Conservation (phyloP, 2,888 invertebrate genomes). For the Caenorhabditis uteleia region DNA sequence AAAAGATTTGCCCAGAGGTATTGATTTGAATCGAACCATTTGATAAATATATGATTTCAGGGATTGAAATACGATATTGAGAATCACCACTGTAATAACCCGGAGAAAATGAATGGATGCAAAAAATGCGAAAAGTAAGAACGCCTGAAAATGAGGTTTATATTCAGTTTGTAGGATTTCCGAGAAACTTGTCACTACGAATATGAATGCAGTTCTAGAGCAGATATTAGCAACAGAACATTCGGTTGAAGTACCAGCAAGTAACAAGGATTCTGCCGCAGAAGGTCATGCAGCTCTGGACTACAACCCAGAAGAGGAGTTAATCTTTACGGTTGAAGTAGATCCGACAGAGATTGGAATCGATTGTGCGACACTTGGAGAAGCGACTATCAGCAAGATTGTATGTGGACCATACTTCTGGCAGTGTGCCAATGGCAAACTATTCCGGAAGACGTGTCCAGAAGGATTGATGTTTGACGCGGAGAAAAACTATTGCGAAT, state of each 20-base stretch:
- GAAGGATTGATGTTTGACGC: conserved; percentile 36
- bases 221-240: conserved; percentile 2
- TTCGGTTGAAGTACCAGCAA: conserved; percentile 4
- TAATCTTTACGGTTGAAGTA: too few species aligned
- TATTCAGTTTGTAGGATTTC: too few species aligned
- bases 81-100: too few species aligned
- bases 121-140: conserved; percentile 13
- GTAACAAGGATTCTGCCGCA: conserved; percentile 7
- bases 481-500: conserved; percentile 35
- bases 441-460: conserved; percentile 44
- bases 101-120: conserved; percentile 19
- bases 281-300: too few species aligned
- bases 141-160: background rate
- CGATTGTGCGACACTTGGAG: conserved; percentile 23
- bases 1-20: conserved; percentile 14
- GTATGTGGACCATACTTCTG: conserved; percentile 37
- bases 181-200: too few species aligned
- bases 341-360: too few species aligned
- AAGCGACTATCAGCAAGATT: conserved; percentile 16
- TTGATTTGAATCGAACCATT: conserved; percentile 19
- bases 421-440: conserved; percentile 39
- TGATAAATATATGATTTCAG: too few species aligned
- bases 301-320: background rate
- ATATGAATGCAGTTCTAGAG: too few species aligned
- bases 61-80: too few species aligned